Percentiles rank a stretch among this genome's conserved stretches.
Conservation (phyloP, 2,797 vertebrate species). For the Trichosurus vulpecula region DNA sequence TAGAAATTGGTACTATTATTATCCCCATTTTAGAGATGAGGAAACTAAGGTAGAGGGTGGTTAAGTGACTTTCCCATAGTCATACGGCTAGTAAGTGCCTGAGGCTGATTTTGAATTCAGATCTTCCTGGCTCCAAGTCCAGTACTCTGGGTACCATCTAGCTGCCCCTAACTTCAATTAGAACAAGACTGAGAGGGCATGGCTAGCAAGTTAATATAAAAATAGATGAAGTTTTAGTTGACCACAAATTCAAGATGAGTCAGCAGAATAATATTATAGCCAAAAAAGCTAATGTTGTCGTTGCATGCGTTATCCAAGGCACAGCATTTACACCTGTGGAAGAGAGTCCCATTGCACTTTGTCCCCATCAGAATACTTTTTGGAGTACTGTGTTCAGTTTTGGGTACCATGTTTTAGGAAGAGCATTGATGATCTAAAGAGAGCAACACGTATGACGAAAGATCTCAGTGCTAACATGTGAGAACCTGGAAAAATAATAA, state of each 20-base stretch:
- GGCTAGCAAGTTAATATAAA: background rate
- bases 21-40: background rate
- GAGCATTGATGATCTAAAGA: background rate
- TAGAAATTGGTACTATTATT: background rate
- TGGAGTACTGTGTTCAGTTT: background rate
- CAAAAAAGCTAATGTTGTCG: background rate
- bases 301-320: background rate
- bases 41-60: background rate
- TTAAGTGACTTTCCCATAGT: background rate
- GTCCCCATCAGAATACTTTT: background rate
- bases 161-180: background rate
- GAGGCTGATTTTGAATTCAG: background rate
- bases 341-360: background rate
- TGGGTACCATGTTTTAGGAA: background rate
- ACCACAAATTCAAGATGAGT: background rate
- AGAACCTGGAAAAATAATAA: background rate
- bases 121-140: background rate
- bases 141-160: background rate
- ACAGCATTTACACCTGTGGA: background rate
- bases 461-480: background rate
- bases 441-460: background rate
- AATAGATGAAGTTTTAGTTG: background rate
- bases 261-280: background rate
- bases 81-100: rapidly evolving
- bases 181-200: background rate